Conservation (phyloP, 2,888 invertebrate species). For the Folsomia candida region DNA sequence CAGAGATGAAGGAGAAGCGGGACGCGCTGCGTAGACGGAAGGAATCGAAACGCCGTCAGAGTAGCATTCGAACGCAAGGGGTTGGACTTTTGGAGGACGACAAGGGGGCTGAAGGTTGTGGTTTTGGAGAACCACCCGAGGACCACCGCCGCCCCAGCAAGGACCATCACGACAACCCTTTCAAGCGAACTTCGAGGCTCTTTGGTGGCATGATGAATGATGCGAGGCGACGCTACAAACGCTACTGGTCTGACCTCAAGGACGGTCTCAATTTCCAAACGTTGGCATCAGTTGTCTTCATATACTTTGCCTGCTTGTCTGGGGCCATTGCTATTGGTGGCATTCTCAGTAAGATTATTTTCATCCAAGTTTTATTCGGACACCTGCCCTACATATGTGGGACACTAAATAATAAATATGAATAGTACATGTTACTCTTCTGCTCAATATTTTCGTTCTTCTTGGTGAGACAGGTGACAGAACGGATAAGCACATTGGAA, state of each 20-base stretch:
- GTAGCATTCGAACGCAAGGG: background rate
- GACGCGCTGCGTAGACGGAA: slow-evolving; percentile 40
- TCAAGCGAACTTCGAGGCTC: slow-evolving; percentile 54
- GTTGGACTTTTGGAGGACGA: background rate
- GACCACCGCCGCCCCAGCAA: slow-evolving; percentile 1
- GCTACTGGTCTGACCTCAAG: slow-evolving; percentile 56
- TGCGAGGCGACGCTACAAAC: slow-evolving; percentile 54
- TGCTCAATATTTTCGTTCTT: background rate
- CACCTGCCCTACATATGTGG: background rate
- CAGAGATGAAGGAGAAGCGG: slow-evolving; percentile 47
- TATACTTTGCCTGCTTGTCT: slow-evolving; percentile 61
- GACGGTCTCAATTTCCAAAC: slow-evolving; percentile 58
- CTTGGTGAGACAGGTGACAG: slow-evolving; percentile 56
- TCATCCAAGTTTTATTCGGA: background rate
- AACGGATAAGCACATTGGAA: slow-evolving; percentile 59
- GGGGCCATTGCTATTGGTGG: slow-evolving; percentile 62
- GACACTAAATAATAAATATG: background rate
- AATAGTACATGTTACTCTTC: background rate
- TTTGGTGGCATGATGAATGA: slow-evolving; percentile 58
- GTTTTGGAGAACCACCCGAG: slow-evolving; percentile 4
- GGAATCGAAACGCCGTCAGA: slow-evolving; percentile 24
- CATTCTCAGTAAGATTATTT: slow-evolving; percentile 55
- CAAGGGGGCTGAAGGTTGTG: too few relatives aligned
- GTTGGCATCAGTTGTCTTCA: slow-evolving; percentile 58
- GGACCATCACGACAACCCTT: slow-evolving; percentile 20